Base-by-base conservation (phyloP, 1,140 invertebrate species). In the Uloborus diversus region DNA sequence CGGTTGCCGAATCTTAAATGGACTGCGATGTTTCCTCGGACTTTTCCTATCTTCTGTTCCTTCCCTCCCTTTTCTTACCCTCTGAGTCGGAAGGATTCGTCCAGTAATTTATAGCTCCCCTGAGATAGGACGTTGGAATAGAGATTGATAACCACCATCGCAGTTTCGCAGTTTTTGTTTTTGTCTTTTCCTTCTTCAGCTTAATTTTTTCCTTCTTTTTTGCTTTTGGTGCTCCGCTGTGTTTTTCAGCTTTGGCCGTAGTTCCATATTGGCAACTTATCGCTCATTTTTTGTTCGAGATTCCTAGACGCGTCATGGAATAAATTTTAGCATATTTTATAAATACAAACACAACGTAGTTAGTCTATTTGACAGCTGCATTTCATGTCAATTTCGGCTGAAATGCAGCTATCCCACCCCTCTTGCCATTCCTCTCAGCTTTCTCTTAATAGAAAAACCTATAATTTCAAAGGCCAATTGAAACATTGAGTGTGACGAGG, bases 51-150 rank as follows among this genome's bases (percentile, higher is more conserved):
- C 71, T 75, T n/a, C 32, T 20, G 37, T 37, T 49, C 35, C 69
- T 61, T 73, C 69, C 32, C 56, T 61, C 32, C 37, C 32, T 56
- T 47, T 25, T 61, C 14, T 47, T 59, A 17, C 49, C 28, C 28
- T 25, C 42, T 33, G 33, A 57, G 51, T 33, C 17, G 51, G 59
- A 64, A 69, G 37, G 61, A 65, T 62, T 66, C 73, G 73, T 66
- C 71, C 71, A 17, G 73, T 78, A 78, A 78, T 78, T 78, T 78
- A 78, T 78, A 78, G 73, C 73, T 66, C 73, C 73, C 73, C n/a
- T 11, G 73, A 78, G 73, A 78, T 78, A 78, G 73, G 73, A 78
- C 73, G 73, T 49, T 51, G 73, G 61, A 78, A 78, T 78, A 78
- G 73, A 78, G 73, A 78, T 78, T 78, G 73, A 78, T 78, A 78